These are phyloP conservation scores for Pantherophis vulpinus DNA, from an alignment of 2,797 vertebrate genomes.

Conservation along the genomic window DNA sequence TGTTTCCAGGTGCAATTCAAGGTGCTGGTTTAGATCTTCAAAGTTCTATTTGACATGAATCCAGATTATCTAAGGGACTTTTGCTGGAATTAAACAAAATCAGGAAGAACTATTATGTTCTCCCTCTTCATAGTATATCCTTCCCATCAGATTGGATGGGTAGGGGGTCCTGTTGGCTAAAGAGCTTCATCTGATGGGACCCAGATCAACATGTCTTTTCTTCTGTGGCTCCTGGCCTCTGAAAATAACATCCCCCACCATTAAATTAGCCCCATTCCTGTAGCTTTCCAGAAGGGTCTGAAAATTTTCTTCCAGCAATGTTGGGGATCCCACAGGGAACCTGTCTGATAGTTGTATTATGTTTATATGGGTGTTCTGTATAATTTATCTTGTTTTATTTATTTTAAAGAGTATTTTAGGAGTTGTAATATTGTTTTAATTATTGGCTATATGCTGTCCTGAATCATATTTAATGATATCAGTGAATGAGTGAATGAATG, in stretches of 20 bases:
- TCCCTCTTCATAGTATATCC: not conserved
- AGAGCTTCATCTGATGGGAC: not conserved
- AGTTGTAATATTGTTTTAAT: not conserved
- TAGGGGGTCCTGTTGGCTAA: not conserved
- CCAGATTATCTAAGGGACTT: not conserved
- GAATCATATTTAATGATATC: not conserved
- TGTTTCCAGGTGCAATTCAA: not conserved
- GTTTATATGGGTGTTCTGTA: not conserved
- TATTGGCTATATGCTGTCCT: not conserved
- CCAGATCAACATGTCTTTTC: not conserved
- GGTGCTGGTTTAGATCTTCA: not conserved
- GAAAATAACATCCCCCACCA: not conserved
- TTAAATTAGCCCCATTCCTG: not conserved
- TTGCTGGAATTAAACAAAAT: not conserved
- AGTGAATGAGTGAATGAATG: not conserved
- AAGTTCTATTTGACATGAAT: not conserved
- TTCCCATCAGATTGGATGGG: not conserved
- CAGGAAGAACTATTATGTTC: not conserved
- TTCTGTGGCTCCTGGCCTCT: not conserved
- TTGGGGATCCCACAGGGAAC: not conserved
- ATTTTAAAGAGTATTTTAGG: not conserved
- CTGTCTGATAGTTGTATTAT: not conserved
- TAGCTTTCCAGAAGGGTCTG: not conserved
- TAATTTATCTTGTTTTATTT: not conserved
- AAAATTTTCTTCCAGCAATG: not conserved